A percentile compares a stretch with the other conserved stretches of the same genome.
phyloP scores from a whole-genome alignment of 2,113 vertebrate genomes.

The Caracal caracal region DNA sequence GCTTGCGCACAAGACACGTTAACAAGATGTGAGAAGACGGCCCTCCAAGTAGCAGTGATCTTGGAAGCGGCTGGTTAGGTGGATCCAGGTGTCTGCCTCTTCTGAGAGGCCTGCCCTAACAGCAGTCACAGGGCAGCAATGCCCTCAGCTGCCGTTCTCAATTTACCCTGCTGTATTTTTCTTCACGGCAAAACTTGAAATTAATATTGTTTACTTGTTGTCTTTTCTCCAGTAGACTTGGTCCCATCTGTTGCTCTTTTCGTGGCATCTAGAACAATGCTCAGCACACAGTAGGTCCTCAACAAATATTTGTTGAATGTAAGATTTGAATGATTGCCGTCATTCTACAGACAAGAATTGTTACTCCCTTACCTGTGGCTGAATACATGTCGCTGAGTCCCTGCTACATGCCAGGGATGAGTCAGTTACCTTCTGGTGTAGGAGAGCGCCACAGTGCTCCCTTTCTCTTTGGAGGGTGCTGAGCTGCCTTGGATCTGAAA shows the following conservation, averaged over 20 bases:
- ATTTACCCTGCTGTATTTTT: not conserved
- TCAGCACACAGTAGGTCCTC: not conserved
- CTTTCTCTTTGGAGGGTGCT: not conserved
- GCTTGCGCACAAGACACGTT: not conserved
- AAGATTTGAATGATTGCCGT: not conserved
- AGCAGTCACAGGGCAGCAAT: not conserved
- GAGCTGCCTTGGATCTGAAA: not conserved
- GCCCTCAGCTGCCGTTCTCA: too few species aligned
- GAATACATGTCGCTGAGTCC: not conserved
- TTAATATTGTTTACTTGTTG: not conserved
- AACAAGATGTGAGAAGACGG: not conserved
- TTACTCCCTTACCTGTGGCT: fast-evolving
- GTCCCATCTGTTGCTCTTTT: not conserved
- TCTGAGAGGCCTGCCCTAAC: not conserved
- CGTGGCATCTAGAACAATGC: not conserved
- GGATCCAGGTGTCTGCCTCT: not conserved
- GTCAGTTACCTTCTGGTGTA: not conserved
- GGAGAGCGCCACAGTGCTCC: not conserved
- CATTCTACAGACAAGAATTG: not conserved
- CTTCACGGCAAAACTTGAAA: not conserved
- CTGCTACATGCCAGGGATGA: not conserved
- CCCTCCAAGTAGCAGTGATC: fast-evolving
- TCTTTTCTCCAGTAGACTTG: not conserved
- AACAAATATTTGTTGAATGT: not conserved
- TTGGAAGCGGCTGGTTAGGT: not conserved